Conservation (phyloP, 1,140 invertebrate species). For the Drosophila equinoxialis region DNA sequence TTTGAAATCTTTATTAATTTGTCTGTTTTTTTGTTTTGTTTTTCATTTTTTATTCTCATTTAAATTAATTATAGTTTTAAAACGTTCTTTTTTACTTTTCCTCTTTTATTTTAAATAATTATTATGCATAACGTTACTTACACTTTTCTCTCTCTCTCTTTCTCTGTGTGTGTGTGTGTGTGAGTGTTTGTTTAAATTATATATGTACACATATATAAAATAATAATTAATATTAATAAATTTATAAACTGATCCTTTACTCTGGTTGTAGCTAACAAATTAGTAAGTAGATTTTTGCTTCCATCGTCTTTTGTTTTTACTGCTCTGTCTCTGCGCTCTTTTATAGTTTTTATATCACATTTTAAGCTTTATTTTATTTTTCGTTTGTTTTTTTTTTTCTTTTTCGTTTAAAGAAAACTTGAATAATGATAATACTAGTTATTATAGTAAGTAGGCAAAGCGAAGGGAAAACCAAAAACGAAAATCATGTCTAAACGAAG, state of each 20-base stretch:
- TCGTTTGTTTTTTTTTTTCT: background rate
- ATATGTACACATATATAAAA: slow-evolving; percentile 53
- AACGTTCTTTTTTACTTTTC: slow-evolving; percentile 36
- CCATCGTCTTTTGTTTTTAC: slow-evolving; percentile 42
- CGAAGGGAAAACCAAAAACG: slow-evolving; percentile 1
- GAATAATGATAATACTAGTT: background rate
- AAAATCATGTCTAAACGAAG: background rate
- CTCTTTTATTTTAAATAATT: slow-evolving; percentile 46
- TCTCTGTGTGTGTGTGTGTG: background rate
- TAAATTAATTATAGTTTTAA: slow-evolving; percentile 63
- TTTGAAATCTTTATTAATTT: slow-evolving; percentile 78
- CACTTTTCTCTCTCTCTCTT: slow-evolving; percentile 37
- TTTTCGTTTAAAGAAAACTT: too few species aligned
- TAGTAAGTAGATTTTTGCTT: slow-evolving; percentile 1
- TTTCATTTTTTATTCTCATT: slow-evolving; percentile 32
- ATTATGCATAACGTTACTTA: slow-evolving; percentile 78
- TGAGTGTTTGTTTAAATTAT: slow-evolving; percentile 57
- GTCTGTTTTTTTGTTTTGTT: slow-evolving; percentile 32
- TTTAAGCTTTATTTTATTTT: slow-evolving; percentile 74
- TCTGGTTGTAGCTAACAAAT: slow-evolving; percentile 35
- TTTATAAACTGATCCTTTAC: slow-evolving; percentile 45
- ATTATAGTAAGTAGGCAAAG: slow-evolving; percentile 12
- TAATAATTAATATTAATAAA: slow-evolving; percentile 69
- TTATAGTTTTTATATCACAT: slow-evolving; percentile 79
- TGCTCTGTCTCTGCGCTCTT: slow-evolving; percentile 32